These are phyloP conservation scores for Sebastes alutus DNA, from an alignment of 2,797 vertebrate genomes.

Conservation along the genomic window DNA sequence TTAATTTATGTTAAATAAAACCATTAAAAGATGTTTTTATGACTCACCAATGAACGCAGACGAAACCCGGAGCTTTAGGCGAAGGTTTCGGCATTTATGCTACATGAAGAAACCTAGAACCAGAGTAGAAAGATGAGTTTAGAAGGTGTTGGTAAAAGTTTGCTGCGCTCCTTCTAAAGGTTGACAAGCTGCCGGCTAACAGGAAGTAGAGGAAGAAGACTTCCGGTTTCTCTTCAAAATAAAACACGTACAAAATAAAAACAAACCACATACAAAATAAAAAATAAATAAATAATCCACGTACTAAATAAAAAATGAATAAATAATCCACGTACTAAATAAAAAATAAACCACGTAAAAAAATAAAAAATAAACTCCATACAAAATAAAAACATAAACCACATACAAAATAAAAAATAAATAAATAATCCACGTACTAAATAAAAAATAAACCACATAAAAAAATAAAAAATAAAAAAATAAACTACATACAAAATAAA, in stretches of 20 bases:
- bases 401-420: no score
- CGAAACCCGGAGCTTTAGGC: neutral
- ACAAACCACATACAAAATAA: no score
- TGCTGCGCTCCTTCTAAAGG: neutral
- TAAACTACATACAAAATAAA: no score
- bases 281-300: no score
- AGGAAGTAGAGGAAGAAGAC: fast-evolving
- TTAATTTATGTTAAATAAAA: neutral
- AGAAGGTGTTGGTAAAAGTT: neutral
- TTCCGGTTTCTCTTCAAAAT: slow-evolving; percentile 55
- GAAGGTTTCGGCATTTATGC: slow-evolving; percentile 53
- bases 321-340: no score
- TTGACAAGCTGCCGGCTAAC: neutral
- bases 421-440: no score
- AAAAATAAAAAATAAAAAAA: no score
- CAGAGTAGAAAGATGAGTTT: neutral
- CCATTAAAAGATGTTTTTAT: neutral
- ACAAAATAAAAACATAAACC: no score
- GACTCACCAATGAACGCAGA: slow-evolving; percentile 63
- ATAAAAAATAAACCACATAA: slow-evolving; percentile 21
- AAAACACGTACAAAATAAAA: slow-evolving; percentile 2
- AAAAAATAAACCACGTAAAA: slow-evolving; percentile 19
- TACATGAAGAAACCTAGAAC: neutral
- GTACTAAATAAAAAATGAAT: neutral
- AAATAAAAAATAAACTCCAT: no score